Percentiles rank a stretch among this genome's conserved stretches.
phyloP scores from a whole-genome alignment of 30 jellyfish, hydroid and myxozoan species.

The Mastigias papua region DNA sequence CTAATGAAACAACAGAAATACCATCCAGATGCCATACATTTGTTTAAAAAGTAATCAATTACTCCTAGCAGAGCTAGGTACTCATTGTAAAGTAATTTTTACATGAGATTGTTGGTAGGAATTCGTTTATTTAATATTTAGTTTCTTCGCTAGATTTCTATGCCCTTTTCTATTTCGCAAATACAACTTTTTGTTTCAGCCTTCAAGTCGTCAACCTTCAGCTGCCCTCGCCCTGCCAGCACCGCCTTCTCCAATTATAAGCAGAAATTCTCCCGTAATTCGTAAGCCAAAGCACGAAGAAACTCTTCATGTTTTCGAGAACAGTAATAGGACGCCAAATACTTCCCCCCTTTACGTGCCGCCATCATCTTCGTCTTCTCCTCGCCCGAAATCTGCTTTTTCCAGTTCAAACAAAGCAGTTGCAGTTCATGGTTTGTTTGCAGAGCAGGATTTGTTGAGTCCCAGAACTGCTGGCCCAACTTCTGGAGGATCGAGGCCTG shows the following conservation, averaged over 20 bases:
- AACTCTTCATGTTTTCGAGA: slow-evolving; percentile 21
- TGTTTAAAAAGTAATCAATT: too few species aligned
- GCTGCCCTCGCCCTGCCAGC: slow-evolving; percentile 32
- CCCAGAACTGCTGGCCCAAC: background rate
- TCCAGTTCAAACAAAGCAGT: background rate
- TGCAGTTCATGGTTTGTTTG: background rate
- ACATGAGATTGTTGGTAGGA: too few species aligned
- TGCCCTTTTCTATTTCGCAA: too few species aligned
- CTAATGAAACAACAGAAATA: too few species aligned
- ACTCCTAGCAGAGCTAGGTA: too few species aligned
- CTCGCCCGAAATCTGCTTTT: slow-evolving; percentile 1
- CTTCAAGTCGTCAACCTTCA: background rate
- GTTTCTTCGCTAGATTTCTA: too few species aligned
- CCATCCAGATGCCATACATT: too few species aligned
- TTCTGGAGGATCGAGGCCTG: background rate
- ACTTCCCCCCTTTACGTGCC: background rate
- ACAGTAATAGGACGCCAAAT: background rate
- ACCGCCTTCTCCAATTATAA: slow-evolving; percentile 18
- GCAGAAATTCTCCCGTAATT: slow-evolving; percentile 15
- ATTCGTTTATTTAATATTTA: too few species aligned
- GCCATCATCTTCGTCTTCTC: background rate
- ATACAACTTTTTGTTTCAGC: background rate
- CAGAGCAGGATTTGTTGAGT: background rate
- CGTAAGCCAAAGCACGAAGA: slow-evolving; percentile 39
- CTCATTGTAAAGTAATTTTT: too few species aligned